These are phyloP conservation scores for Bombus cullumanus DNA, from an alignment of 1,140 invertebrate species.

Conservation along the genomic window DNA sequence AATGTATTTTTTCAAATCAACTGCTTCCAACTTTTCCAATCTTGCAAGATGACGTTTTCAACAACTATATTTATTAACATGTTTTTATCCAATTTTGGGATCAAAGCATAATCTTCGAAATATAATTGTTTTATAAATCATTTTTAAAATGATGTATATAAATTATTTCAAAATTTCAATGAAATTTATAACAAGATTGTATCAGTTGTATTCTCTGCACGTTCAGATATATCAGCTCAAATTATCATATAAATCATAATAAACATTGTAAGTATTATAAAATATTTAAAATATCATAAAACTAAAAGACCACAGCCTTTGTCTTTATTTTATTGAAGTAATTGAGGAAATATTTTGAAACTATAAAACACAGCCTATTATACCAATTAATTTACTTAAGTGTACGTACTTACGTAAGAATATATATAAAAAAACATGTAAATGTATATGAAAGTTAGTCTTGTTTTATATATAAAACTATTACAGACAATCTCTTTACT, in stretches of 20 bases:
- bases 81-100: not conserved
- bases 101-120: not conserved
- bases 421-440: slow-evolving; percentile 32
- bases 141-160: slow-evolving; percentile 9
- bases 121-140: slow-evolving; percentile 10
- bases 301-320: slow-evolving; percentile 19
- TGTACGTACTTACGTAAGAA: slow-evolving; percentile 58
- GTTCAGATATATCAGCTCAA: slow-evolving; percentile 44
- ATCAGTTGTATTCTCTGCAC: slow-evolving; percentile 29
- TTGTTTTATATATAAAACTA: slow-evolving; percentile 27
- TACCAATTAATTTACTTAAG: slow-evolving; percentile 56
- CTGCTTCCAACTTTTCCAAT: slow-evolving; percentile 43
- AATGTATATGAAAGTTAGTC: slow-evolving; percentile 32
- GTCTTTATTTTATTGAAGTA: slow-evolving; percentile 34
- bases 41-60: slow-evolving; percentile 18
- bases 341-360: slow-evolving; percentile 48
- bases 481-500: slow-evolving; percentile 3
- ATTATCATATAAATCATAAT: not conserved
- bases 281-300: slow-evolving; percentile 24
- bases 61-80: slow-evolving; percentile 6
- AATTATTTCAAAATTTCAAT: not conserved
- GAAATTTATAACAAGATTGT: not conserved
- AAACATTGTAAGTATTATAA: slow-evolving; percentile 10
- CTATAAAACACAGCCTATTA: slow-evolving; percentile 24
- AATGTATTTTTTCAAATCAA: slow-evolving; percentile 42